phyloP scores from a whole-genome alignment of 1,140 invertebrate genomes.

The Tetramorium alpestre region DNA sequence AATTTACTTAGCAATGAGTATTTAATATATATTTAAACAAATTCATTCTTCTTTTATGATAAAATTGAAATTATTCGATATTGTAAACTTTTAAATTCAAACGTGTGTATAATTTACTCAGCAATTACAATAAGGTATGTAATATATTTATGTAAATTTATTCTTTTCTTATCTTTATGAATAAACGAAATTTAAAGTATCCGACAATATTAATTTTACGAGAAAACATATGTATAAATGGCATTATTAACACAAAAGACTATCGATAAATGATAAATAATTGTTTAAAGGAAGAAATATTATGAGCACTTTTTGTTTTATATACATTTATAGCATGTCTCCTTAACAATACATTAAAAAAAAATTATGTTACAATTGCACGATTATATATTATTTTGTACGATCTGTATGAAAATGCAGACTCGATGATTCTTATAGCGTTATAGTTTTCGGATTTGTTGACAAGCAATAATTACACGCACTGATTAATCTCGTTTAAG shows the following conservation, averaged over 20 bases:
- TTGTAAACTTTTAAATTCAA: not conserved
- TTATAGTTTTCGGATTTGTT: not conserved
- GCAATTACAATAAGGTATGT: too few relatives aligned
- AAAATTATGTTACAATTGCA: not conserved
- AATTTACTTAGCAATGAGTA: too few relatives aligned
- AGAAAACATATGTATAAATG: not conserved
- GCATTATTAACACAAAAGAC: not conserved
- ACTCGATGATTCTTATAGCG: not conserved
- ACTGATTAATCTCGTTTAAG: slow-evolving; percentile 1
- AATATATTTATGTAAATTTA: not conserved
- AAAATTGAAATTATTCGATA: not conserved
- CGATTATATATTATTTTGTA: not conserved
- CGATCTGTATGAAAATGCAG: not conserved
- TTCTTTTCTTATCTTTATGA: not conserved
- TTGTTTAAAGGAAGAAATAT: not conserved
- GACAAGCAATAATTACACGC: not conserved
- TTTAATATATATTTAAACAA: not conserved
- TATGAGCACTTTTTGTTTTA: not conserved
- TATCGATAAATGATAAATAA: not conserved
- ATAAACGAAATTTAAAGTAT: not conserved
- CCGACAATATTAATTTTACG: not conserved
- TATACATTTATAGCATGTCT: not conserved
- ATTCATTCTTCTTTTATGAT: not conserved
- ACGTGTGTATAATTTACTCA: not conserved
- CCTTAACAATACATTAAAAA: not conserved